Evolutionary conservation across 2,888 invertebrate genomes (phyloP).

Genomic region (Xylocampa areola): DNA sequence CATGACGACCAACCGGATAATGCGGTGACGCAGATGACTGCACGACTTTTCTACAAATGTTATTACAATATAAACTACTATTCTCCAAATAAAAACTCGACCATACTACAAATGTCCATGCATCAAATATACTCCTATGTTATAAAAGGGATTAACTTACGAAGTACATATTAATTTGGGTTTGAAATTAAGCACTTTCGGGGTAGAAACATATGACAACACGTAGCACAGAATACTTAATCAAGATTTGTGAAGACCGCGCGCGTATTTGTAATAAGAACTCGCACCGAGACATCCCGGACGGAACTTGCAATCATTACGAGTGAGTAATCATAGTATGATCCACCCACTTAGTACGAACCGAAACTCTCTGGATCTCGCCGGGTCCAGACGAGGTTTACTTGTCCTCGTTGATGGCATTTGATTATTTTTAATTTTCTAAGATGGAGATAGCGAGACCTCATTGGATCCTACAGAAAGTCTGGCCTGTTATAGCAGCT

Average conservation of each 20-base stretch:
- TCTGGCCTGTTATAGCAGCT: no score
- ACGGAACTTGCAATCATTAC: conserved; percentile 3
- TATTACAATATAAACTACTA: background rate
- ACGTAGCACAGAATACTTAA: no score
- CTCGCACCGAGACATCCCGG: background rate
- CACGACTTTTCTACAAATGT: background rate
- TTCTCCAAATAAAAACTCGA: no score
- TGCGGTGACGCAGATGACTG: background rate
- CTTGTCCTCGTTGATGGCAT: background rate
- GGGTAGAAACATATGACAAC: no score
- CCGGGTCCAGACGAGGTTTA: conserved; percentile 4
- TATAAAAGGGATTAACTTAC: no score
- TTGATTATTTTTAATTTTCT: background rate
- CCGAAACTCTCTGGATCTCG: conserved; percentile 8
- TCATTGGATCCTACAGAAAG: background rate
- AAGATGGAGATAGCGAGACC: background rate
- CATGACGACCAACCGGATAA: background rate
- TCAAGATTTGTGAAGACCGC: no score
- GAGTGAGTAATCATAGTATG: conserved; percentile 1
- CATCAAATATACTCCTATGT: no score
- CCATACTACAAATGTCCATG: no score
- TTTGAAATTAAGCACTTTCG: no score
- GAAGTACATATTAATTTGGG: no score
- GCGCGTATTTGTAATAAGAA: background rate
- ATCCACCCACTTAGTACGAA: background rate